Evolutionary conservation across 2,113 vertebrate species (phyloP).

Genomic region (Poeciliopsis occidentalis): DNA sequence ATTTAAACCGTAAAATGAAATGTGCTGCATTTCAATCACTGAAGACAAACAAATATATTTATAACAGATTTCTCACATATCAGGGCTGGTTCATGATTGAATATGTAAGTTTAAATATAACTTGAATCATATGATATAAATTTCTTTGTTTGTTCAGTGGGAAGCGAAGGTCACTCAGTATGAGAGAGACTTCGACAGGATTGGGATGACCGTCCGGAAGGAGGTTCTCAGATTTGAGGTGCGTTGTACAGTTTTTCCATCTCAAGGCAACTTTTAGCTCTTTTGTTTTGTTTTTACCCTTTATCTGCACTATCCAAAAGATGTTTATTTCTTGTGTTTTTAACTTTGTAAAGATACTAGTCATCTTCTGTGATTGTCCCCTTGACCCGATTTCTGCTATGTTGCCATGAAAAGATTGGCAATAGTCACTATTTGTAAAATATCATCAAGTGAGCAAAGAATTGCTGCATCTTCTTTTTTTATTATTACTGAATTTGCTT

Average conservation of each 20-base stretch:
- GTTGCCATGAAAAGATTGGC: neutral
- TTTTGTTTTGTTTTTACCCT: neutral
- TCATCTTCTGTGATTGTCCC: neutral
- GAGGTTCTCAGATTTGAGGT: slow-evolving; percentile 96
- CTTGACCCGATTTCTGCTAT: neutral
- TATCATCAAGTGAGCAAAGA: neutral
- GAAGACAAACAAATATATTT: too few species aligned
- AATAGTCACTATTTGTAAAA: neutral
- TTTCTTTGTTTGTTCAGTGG: slow-evolving; percentile 82
- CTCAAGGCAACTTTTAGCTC: neutral
- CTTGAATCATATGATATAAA: neutral
- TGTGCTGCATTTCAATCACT: too few species aligned
- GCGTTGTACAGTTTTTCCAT: neutral
- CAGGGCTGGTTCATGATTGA: too few species aligned
- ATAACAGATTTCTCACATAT: too few species aligned
- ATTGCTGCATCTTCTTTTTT: neutral
- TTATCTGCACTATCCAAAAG: neutral
- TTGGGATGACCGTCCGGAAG: slow-evolving; percentile 89
- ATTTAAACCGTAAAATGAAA: too few species aligned
- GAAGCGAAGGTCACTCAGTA: slow-evolving; percentile 91
- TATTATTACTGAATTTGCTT: neutral
- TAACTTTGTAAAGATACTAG: neutral
- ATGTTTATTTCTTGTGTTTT: too few species aligned
- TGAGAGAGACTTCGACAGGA: slow-evolving; percentile 92
- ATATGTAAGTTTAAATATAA: neutral